phyloP scores from a whole-genome alignment of 1,140 invertebrate species.

The Drosophila varians region DNA sequence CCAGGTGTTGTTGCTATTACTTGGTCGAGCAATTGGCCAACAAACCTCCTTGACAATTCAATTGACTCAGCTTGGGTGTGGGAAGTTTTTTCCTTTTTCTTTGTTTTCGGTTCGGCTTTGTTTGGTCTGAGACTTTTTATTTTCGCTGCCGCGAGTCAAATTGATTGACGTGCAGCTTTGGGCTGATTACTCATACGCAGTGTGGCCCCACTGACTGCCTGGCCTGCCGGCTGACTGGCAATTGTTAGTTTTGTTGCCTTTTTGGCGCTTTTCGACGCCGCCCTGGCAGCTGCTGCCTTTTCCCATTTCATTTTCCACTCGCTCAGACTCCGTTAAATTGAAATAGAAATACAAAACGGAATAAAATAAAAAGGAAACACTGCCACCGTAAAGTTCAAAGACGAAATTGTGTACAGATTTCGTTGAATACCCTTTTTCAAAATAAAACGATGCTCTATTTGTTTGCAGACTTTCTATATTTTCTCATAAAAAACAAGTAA shows the following conservation, averaged over 20 bases:
- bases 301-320: not conserved
- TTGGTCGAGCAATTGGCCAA: slow-evolving; percentile 12
- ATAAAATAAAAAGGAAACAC: not conserved
- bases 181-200: slow-evolving; percentile 65
- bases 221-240: slow-evolving; percentile 8
- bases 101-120: not conserved
- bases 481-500: too few relatives aligned
- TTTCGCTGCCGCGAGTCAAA: slow-evolving; percentile 23
- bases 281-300: not conserved
- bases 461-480: too few relatives aligned
- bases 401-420: not conserved
- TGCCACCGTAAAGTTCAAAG: not conserved
- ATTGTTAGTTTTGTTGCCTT: slow-evolving; percentile 6
- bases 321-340: not conserved
- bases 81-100: slow-evolving; percentile 26
- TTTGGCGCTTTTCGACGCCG: not conserved
- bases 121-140: too few relatives aligned
- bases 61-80: slow-evolving; percentile 38
- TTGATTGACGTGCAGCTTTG: slow-evolving; percentile 49
- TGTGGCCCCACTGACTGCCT: slow-evolving; percentile 30
- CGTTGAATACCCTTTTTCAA: not conserved
- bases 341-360: not conserved
- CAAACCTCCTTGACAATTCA: slow-evolving; percentile 38
- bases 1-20: slow-evolving; percentile 11
- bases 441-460: not conserved